Percentiles rank a stretch among this genome's conserved stretches.
phyloP scores from a whole-genome alignment of 1,140 invertebrate species.

The Penaeus chinensis region DNA sequence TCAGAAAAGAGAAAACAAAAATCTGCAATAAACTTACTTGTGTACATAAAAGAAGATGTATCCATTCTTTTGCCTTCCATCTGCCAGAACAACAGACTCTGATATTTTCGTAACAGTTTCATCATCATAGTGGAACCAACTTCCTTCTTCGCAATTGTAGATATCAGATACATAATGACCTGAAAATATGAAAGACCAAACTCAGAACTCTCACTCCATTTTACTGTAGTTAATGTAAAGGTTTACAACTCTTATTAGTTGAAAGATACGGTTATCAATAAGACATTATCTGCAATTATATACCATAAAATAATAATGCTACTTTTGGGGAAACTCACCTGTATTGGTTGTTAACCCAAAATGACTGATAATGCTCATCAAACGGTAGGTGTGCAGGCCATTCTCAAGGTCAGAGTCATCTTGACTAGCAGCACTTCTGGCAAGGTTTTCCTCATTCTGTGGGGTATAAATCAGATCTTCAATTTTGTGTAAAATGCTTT shows the following conservation, averaged over 20 bases:
- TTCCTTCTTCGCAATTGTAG: slow-evolving; percentile 53
- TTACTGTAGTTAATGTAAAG: too few species aligned
- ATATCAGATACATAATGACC: slow-evolving; percentile 64
- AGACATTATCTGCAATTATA: background rate
- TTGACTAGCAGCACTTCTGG: background rate
- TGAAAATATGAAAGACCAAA: slow-evolving; percentile 14
- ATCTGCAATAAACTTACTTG: slow-evolving; percentile 61
- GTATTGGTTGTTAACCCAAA: slow-evolving; percentile 57
- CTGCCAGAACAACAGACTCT: slow-evolving; percentile 48
- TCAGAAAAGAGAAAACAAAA: background rate
- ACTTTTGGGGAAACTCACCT: slow-evolving; percentile 21
- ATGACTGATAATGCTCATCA: slow-evolving; percentile 57
- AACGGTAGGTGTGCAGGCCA: slow-evolving; percentile 38
- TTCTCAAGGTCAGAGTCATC: slow-evolving; percentile 11
- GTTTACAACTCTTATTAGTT: background rate
- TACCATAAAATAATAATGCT: too few species aligned
- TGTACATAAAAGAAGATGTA: slow-evolving; percentile 64
- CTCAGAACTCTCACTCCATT: too few species aligned
- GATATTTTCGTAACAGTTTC: slow-evolving; percentile 45
- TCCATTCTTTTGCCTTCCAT: slow-evolving; percentile 62
- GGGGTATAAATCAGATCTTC: background rate
- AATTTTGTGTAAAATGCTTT: too few species aligned
- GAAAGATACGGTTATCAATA: background rate
- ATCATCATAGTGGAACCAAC: slow-evolving; percentile 64
- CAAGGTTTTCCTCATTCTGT: slow-evolving; percentile 6